Percentiles rank a stretch among this genome's conserved stretches.
Evolutionary conservation across 2,888 invertebrate genomes (phyloP).

Genomic region (Pecten maximus): DNA sequence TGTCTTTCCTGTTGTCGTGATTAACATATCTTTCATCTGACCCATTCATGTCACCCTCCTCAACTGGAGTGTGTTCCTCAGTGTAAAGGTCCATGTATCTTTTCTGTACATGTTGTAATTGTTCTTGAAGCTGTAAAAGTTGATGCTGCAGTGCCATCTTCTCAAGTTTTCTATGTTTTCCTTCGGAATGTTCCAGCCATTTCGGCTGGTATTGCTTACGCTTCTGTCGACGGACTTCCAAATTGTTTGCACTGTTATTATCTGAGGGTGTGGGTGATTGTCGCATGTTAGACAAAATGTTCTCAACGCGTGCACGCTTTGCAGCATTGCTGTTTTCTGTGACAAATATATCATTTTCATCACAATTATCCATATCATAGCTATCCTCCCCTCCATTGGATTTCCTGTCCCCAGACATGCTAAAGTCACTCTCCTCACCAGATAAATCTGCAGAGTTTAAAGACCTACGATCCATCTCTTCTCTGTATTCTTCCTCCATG

Average conservation of each 20-base stretch:
- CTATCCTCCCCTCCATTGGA: constrained; percentile 55
- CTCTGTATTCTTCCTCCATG: constrained; percentile 43
- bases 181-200: constrained; percentile 84
- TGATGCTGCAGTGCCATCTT: constrained; percentile 90
- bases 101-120: constrained; percentile 94
- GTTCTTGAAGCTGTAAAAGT: constrained; percentile 93
- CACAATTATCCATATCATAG: constrained; percentile 59
- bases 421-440: constrained; percentile 68
- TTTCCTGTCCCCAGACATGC: constrained; percentile 58
- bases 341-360: constrained; percentile 55
- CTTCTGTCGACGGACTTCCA: constrained; percentile 84
- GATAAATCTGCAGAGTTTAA: constrained; percentile 64
- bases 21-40: not conserved
- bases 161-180: constrained; percentile 70
- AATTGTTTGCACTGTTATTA: constrained; percentile 57
- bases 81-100: constrained; percentile 92
- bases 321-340: constrained; percentile 83
- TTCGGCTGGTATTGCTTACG: constrained; percentile 95
- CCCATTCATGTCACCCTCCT: constrained; percentile 36
- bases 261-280: constrained; percentile 76
- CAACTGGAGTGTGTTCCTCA: constrained; percentile 51
- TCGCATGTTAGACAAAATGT: constrained; percentile 96
- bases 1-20: not conserved
- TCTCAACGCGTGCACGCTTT: constrained; percentile 96
- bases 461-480: constrained; percentile 62